These are phyloP conservation scores for Lophochroa leadbeateri DNA, from an alignment of 2,113 vertebrate species.

Conservation along the genomic window DNA sequence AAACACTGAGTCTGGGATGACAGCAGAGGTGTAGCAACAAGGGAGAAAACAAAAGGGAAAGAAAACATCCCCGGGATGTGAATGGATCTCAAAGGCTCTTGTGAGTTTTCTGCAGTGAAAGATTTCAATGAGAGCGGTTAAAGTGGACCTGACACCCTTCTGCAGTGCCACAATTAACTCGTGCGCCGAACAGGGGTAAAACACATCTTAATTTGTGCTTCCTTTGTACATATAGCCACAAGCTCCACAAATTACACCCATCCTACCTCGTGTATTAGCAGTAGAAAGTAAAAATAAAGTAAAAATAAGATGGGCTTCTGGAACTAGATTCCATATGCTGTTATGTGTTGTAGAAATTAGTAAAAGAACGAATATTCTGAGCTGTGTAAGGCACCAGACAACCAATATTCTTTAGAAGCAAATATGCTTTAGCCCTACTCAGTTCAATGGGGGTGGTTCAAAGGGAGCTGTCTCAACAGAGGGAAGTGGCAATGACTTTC, in stretches of 20 bases:
- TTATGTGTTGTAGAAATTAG: neutral
- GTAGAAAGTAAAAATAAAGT: neutral
- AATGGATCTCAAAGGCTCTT: neutral
- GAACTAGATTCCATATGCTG: neutral
- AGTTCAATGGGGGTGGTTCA: neutral
- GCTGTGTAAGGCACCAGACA: neutral
- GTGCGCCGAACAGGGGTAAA: neutral
- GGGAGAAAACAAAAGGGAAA: neutral
- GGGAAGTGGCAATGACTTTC: neutral
- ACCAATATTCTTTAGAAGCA: neutral
- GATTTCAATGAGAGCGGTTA: neutral
- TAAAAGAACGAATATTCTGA: neutral
- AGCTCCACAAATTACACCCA: too few species aligned
- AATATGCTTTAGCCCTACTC: neutral
- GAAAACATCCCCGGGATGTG: neutral
- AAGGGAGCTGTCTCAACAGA: neutral
- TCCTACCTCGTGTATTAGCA: too few species aligned
- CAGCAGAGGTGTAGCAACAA: neutral
- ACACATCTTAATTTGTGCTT: accelerated
- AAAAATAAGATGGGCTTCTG: neutral
- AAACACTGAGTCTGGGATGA: neutral
- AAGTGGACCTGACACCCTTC: too few species aligned
- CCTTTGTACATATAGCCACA: neutral
- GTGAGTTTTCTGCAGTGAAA: neutral
- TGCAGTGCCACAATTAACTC: neutral